Conservation (phyloP, 1,140 invertebrate species). For the Drosophila simulans region DNA sequence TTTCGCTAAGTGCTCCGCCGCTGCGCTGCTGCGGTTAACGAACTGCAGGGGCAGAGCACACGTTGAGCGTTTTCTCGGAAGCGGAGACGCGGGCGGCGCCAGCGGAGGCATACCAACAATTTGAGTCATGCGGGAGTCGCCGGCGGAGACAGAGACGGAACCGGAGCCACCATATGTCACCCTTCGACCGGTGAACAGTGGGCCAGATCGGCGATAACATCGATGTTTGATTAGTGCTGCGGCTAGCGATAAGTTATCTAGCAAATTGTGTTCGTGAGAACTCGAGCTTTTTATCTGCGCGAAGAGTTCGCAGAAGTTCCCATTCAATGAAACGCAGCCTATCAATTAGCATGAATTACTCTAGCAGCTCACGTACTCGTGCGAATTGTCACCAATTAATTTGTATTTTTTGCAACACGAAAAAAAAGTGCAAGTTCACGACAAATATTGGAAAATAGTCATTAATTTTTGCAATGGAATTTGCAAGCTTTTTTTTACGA, state of each 20-base stretch:
- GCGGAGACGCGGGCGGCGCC: constrained; percentile 11
- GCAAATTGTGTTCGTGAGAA: constrained; percentile 21
- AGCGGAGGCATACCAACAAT: constrained; percentile 38
- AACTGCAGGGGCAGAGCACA: constrained; percentile 49
- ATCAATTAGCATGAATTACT: constrained; percentile 31
- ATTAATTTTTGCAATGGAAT: background rate
- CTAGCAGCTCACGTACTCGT: background rate
- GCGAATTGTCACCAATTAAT: constrained; percentile 6
- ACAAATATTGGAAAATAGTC: background rate
- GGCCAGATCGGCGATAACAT: constrained; percentile 9
- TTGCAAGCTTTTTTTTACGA: background rate
- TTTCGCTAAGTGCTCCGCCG: constrained; percentile 16
- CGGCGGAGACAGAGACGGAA: constrained; percentile 8
- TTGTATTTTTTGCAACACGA: background rate
- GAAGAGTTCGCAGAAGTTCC: constrained; percentile 21
- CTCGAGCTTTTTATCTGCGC: constrained; percentile 8
- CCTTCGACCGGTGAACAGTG: constrained; percentile 34
- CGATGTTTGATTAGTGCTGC: constrained; percentile 15
- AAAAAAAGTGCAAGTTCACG: constrained; percentile 11
- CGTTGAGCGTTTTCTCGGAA: constrained; percentile 25
- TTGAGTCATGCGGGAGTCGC: constrained; percentile 54
- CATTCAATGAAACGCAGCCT: constrained; percentile 29
- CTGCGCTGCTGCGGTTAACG: constrained; percentile 53
- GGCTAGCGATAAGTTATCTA: constrained; percentile 21
- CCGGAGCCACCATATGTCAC: constrained; percentile 42